Evolutionary conservation across 2,888 invertebrate genomes (phyloP).

Genomic region (Drosophila cracens): DNA sequence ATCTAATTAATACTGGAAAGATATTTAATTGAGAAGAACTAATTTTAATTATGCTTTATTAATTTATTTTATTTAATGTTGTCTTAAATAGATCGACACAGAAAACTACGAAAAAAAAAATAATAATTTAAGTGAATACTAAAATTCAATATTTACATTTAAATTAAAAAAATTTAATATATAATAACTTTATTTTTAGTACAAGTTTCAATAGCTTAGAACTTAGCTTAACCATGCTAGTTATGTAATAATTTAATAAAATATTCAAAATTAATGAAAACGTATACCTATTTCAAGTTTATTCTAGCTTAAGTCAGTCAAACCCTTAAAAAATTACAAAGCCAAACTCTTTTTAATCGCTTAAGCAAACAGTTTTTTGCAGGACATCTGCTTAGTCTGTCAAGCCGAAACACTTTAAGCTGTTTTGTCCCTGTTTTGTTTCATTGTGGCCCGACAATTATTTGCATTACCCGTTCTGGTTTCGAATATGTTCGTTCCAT

Average conservation of each 20-base stretch:
- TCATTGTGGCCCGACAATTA: slow-evolving; percentile 52
- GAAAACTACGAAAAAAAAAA: not conserved
- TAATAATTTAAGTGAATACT: not conserved
- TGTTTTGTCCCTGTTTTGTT: slow-evolving; percentile 13
- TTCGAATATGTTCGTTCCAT: slow-evolving; percentile 64
- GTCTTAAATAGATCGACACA: not conserved
- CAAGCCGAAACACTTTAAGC: not conserved
- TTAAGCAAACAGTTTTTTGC: not conserved
- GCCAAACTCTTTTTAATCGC: not conserved
- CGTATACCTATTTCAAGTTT: not conserved
- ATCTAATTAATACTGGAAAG: not conserved
- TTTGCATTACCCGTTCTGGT: slow-evolving; percentile 62
- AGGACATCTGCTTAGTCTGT: not conserved
- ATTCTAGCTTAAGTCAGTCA: not conserved
- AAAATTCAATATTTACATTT: not conserved
- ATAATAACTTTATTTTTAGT: not conserved
- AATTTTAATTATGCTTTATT: not conserved
- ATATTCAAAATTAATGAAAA: not conserved
- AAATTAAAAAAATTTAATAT: not conserved
- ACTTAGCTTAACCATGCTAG: not conserved
- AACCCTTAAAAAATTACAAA: not conserved
- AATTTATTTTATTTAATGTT: not conserved
- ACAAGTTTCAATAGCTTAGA: not conserved
- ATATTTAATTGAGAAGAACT: not conserved
- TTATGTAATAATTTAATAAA: not conserved